phyloP scores from a whole-genome alignment of 2,113 vertebrate genomes.

The Bufo gargarizans region DNA sequence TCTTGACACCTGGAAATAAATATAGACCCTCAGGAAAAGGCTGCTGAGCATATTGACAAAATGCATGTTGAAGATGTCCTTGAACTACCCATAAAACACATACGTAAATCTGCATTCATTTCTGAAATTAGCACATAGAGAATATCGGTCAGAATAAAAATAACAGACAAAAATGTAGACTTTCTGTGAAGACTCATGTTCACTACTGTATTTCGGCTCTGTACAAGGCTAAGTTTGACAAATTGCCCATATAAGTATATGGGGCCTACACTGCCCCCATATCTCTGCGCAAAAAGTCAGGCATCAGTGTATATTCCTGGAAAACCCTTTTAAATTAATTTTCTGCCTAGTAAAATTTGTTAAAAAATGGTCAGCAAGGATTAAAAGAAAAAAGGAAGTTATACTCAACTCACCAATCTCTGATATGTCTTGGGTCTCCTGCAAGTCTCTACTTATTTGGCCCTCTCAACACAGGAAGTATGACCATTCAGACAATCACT shows the following conservation, averaged over 20 bases:
- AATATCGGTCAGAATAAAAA: not conserved
- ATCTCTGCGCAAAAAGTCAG: not conserved
- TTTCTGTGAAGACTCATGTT: not conserved
- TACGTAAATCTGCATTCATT: conserved; percentile 3
- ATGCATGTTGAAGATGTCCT: conserved; percentile 54
- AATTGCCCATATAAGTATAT: not conserved
- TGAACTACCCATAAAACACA: conserved; percentile 34
- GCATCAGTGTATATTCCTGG: not conserved
- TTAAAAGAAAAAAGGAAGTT: too few species aligned
- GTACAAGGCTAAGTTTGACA: not conserved
- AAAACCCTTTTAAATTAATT: too few species aligned
- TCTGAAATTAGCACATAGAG: not conserved
- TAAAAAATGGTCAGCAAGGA: too few species aligned
- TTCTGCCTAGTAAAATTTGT: too few species aligned
- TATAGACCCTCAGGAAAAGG: conserved; percentile 39
- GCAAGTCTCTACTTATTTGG: too few species aligned
- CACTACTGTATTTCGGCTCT: not conserved
- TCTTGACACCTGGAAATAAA: conserved; percentile 53
- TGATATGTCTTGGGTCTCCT: too few species aligned
- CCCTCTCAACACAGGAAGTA: too few species aligned
- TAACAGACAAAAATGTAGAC: not conserved
- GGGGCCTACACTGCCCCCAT: not conserved
- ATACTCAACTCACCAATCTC: too few species aligned
- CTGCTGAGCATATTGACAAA: conserved; percentile 50
- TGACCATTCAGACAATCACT: too few species aligned